These are phyloP conservation scores for Asarcornis scutulata DNA, from an alignment of 2,113 vertebrate species.

Conservation along the genomic window DNA sequence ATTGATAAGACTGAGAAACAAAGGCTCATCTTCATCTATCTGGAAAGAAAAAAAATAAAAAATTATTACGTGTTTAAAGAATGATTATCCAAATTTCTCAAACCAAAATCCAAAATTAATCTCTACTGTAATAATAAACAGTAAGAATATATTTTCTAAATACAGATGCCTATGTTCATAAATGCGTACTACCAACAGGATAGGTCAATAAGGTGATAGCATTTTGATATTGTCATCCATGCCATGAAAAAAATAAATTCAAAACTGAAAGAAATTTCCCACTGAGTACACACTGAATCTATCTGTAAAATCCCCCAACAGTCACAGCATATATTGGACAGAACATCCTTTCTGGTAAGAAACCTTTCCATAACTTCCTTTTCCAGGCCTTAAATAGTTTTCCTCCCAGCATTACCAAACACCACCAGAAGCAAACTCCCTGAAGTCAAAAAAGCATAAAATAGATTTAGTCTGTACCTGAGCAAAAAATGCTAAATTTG, in stretches of 20 bases:
- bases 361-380: not conserved
- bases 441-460: not conserved
- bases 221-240: not conserved
- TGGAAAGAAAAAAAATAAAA: constrained; percentile 12
- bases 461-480: not conserved
- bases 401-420: not conserved
- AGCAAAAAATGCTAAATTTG: not conserved
- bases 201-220: not conserved
- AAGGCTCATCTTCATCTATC: constrained; percentile 83
- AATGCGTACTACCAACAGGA: not conserved
- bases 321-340: not conserved
- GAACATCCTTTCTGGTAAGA: not conserved
- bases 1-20: constrained; percentile 83
- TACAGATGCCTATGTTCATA: not conserved
- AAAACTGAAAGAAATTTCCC: not conserved
- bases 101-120: not conserved
- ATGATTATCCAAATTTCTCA: not conserved
- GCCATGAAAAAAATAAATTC: not conserved
- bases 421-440: not conserved
- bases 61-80: not conserved
- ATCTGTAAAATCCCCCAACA: not conserved
- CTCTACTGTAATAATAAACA: not conserved
- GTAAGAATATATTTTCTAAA: not conserved
- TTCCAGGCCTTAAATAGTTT: not conserved
- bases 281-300: not conserved